Conservation (phyloP, 2,888 invertebrate genomes). For the Phaonia tiefii region DNA sequence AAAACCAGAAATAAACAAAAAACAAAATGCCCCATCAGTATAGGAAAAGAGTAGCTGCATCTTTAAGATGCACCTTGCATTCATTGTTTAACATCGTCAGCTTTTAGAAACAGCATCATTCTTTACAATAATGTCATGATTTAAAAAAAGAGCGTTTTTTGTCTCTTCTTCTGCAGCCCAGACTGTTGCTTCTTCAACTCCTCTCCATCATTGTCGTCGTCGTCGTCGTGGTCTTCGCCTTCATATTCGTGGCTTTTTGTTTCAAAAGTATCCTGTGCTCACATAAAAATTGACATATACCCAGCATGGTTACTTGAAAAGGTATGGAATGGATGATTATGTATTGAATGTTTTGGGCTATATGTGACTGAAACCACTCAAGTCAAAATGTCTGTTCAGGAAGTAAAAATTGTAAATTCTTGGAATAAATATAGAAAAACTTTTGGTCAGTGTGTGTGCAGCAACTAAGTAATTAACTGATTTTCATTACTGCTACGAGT, state of each 20-base stretch:
- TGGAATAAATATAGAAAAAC: too few relatives aligned
- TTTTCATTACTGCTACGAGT: too few relatives aligned
- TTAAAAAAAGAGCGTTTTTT: slow-evolving; percentile 56
- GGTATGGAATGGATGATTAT: slow-evolving; percentile 38
- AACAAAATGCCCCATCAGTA: slow-evolving; percentile 46
- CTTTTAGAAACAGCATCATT: slow-evolving; percentile 54
- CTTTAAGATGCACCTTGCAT: slow-evolving; percentile 66
- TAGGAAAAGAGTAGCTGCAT: slow-evolving; percentile 51
- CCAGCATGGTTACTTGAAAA: slow-evolving; percentile 62
- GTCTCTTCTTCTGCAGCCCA: slow-evolving; percentile 33
- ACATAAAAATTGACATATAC: slow-evolving; percentile 67
- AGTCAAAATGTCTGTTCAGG: slow-evolving; percentile 8
- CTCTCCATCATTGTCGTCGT: background rate
- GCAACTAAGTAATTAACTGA: too few relatives aligned
- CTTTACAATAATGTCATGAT: slow-evolving; percentile 67
- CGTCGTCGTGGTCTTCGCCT: background rate
- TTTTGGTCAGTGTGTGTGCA: too few relatives aligned
- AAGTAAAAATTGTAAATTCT: too few relatives aligned
- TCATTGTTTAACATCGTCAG: slow-evolving; percentile 58
- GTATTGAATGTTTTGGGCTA: slow-evolving; percentile 32
- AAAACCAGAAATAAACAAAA: slow-evolving; percentile 32
- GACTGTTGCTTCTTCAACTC: background rate
- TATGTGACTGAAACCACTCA: slow-evolving; percentile 23
- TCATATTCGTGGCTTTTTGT: slow-evolving; percentile 26
- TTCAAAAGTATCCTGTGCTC: slow-evolving; percentile 54